These are phyloP conservation scores for Nesidiocoris tenuis DNA, from an alignment of 2,888 invertebrate species.

Conservation along the genomic window DNA sequence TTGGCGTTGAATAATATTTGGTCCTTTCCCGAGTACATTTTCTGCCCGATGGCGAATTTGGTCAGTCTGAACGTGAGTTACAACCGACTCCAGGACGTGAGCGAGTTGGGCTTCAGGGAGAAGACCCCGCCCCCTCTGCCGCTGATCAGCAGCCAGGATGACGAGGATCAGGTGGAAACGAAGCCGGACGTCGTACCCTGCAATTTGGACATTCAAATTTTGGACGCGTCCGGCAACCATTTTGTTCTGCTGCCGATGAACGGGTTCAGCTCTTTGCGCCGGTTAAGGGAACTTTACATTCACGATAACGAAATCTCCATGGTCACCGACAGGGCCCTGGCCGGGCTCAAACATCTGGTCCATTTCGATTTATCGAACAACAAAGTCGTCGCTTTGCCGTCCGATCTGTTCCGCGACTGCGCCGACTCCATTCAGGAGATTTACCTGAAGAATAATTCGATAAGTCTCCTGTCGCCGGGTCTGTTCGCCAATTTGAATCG, in stretches of 20 bases:
- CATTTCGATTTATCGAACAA: conserved; percentile 88
- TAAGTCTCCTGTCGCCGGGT: conserved; percentile 79
- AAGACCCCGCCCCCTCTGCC: conserved; percentile 64
- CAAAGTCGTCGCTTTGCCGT: conserved; percentile 82
- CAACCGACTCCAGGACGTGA: conserved; percentile 84
- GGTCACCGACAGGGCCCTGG: conserved; percentile 80
- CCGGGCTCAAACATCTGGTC: conserved; percentile 76
- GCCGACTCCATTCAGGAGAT: conserved; percentile 80
- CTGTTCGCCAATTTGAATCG: conserved; percentile 82
- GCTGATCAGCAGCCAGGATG: conserved; percentile 62
- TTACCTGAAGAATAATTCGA: conserved; percentile 87
- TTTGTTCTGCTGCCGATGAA: conserved; percentile 79
- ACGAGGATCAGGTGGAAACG: conserved; percentile 54
- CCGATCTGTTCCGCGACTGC: conserved; percentile 78
- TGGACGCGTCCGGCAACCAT: conserved; percentile 82
- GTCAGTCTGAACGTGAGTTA: conserved; percentile 80
- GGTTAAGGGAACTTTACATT: conserved; percentile 76
- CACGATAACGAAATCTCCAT: conserved; percentile 87
- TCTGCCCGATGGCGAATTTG: conserved; percentile 78
- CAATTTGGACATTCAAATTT: conserved; percentile 74
- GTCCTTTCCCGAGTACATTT: conserved; percentile 82
- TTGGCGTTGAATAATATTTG: conserved; percentile 86
- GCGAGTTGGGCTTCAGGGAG: conserved; percentile 81
- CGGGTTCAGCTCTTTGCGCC: conserved; percentile 76
- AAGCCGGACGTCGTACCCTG: conserved; percentile 56